These are phyloP conservation scores for Zhengitettix transpicula DNA, from an alignment of 2,888 invertebrate genomes.

Conservation along the genomic window DNA sequence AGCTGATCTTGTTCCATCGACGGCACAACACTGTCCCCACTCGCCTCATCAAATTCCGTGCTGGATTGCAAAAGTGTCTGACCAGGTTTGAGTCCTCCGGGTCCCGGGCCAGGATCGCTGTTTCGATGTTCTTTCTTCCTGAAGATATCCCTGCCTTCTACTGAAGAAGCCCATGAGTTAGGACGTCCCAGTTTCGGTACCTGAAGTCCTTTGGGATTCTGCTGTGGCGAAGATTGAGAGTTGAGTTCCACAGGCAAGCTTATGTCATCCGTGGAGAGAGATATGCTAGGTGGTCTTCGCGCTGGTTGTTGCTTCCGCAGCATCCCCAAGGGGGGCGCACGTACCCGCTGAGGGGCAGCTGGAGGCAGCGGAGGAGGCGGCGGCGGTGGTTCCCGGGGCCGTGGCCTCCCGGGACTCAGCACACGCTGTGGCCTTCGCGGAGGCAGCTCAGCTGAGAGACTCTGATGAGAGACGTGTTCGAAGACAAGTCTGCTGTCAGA, in stretches of 20 bases:
- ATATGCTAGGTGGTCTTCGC: slow-evolving; percentile 20
- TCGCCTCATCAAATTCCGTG: not conserved
- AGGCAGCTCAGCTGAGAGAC: slow-evolving; percentile 10
- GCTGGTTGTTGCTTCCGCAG: not conserved
- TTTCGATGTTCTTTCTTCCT: slow-evolving; percentile 11
- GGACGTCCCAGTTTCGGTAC: slow-evolving; percentile 3
- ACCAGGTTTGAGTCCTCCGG: not conserved
- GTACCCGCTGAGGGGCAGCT: not conserved
- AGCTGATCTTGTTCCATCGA: not conserved
- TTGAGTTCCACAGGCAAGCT: not conserved
- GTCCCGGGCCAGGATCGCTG: slow-evolving; percentile 8
- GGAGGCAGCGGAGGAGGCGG: not conserved
- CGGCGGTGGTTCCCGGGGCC: slow-evolving; percentile 33
- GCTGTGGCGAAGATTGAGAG: not conserved
- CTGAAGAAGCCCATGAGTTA: slow-evolving; percentile 13
- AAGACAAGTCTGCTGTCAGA: slow-evolving; percentile 46
- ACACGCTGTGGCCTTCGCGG: slow-evolving; percentile 8
- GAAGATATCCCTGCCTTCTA: not conserved
- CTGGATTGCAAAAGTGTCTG: not conserved
- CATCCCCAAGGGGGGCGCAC: not conserved
- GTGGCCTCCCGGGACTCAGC: slow-evolving; percentile 12
- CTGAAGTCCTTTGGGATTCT: not conserved
- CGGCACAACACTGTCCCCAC: not conserved
- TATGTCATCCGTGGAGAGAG: slow-evolving; percentile 12
- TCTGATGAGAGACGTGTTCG: slow-evolving; percentile 18